Base-by-base conservation (phyloP, 2,888 invertebrate species). In the Calliopum simillimum region DNA sequence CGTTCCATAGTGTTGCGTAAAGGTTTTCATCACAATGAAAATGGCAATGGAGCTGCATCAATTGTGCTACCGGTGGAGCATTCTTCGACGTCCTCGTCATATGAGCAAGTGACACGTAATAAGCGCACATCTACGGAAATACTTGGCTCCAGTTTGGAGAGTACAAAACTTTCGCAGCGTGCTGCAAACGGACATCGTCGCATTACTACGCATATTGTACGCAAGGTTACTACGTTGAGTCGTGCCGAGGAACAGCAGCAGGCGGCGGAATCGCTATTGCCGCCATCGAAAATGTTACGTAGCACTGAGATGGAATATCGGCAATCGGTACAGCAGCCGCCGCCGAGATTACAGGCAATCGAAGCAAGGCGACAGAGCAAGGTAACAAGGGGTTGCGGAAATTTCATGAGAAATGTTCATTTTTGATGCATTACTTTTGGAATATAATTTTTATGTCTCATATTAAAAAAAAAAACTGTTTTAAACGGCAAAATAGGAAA, bases 181-280 rank as follows among this genome's bases (percentile, higher is more conserved):
- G 92, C 92, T 71, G 91, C 93, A 76, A 92, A 91, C 82, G 94
- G 95, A 49, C 91, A 92, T 82, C 89, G 94, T 73, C 90, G 94
- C 76, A 94, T 96, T 76, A 96, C 95, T 33, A 94, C 95, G 55
- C 91, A 94, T 82, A 94, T 96, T 74, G 92, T 96, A 65, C 89
- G 94, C 74, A 96, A 95, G 86, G 94, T 96, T 78, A 96, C 96
- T 46, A 96, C 96, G 2, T 85, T 96, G 77, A 94, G 94, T 74
- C 89, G 95, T 16, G 96, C 95, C 51, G 95, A 96, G 84, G 95
- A 96, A 84, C 90, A 92, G 78, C 90, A 91, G 74, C 79, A 79
- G 55, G 79, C 81, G 2, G 88, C 91, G 47, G 93, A 95, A 81
- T 92, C 93, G 82, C 84, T 93, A 78, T 71, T 85, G 59, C 82